A percentile compares a stretch with the other conserved stretches of the same genome.
Evolutionary conservation across 1,140 invertebrate genomes (phyloP).

Genomic region (Drosophila kohkoa): DNA sequence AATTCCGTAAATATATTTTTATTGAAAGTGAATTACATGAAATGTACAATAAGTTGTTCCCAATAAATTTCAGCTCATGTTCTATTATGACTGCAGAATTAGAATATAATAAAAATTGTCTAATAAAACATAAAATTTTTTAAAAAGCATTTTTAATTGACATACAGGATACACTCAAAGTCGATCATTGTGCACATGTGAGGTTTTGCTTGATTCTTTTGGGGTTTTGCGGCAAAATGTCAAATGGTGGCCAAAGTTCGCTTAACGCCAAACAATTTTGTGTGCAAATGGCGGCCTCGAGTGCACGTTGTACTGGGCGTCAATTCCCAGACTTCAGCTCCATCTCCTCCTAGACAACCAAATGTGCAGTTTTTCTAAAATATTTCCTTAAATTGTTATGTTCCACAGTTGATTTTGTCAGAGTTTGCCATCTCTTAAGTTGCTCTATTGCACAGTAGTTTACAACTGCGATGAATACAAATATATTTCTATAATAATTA

Average conservation of each 20-base stretch:
- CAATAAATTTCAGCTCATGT: too few species aligned
- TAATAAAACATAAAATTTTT: too few species aligned
- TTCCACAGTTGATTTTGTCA: conserved; percentile 58
- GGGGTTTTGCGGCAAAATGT: conserved; percentile 74
- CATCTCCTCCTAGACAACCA: conserved; percentile 19
- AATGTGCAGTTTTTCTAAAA: conserved; percentile 60
- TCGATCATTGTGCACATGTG: not conserved
- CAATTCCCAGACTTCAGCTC: too few species aligned
- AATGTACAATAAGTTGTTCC: too few species aligned
- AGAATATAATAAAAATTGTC: too few species aligned
- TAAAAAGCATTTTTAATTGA: not conserved
- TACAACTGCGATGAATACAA: not conserved
- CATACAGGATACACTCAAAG: not conserved
- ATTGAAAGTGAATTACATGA: too few species aligned
- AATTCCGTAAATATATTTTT: too few species aligned
- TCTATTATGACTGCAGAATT: too few species aligned
- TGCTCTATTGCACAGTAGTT: conserved; percentile 21
- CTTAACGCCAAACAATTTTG: conserved; percentile 50
- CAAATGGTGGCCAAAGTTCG: conserved; percentile 77
- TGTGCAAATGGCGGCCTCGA: conserved; percentile 69
- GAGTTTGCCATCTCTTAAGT: conserved; percentile 36
- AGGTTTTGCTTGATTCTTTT: conserved; percentile 35
- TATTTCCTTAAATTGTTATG: conserved; percentile 55
- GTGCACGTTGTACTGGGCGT: conserved; percentile 17
- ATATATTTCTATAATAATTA: not conserved